A percentile compares a stretch with the other conserved stretches of the same genome.
Evolutionary conservation across 2,797 vertebrate species (phyloP).

Genomic region (Hippoglossus hippoglossus): DNA sequence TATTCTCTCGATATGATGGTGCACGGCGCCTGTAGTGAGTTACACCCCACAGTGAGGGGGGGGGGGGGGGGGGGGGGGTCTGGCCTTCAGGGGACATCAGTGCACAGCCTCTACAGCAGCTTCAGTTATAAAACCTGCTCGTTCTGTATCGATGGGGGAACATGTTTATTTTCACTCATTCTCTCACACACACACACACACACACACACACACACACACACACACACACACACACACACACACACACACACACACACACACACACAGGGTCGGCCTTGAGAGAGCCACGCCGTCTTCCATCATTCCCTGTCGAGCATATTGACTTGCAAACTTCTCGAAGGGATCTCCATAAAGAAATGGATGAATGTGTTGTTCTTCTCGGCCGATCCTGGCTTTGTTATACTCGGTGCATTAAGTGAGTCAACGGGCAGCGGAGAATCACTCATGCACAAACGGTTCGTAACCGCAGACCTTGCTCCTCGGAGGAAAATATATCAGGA

Average conservation of each 20-base stretch:
- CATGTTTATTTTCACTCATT: conserved; percentile 6
- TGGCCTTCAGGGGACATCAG: not conserved
- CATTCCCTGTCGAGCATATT: conserved; percentile 46
- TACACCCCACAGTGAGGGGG: not conserved
- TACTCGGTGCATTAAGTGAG: conserved; percentile 53
- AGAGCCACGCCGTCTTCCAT: conserved; percentile 34
- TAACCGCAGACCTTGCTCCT: conserved; percentile 48
- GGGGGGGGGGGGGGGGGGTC: not conserved
- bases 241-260: conserved; percentile 3
- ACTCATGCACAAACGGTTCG: conserved; percentile 58
- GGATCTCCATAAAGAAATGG: conserved; percentile 41
- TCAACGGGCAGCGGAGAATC: conserved; percentile 53
- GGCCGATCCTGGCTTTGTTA: conserved; percentile 38
- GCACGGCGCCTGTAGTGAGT: not conserved
- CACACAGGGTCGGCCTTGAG: conserved; percentile 16
- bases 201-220: not conserved
- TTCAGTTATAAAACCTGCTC: conserved; percentile 11
- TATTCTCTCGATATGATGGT: too few relatives aligned
- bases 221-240: not conserved
- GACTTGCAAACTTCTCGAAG: conserved; percentile 54
- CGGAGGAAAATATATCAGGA: conserved; percentile 59
- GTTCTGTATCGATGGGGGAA: not conserved
- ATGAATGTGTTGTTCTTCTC: conserved; percentile 27
- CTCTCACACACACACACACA: not conserved
- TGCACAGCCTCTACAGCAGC: not conserved